Percentiles rank a stretch among this genome's conserved stretches.
These are phyloP conservation scores for Drosophila anomalata DNA, from an alignment of 2,888 invertebrate species.

Conservation along the genomic window DNA sequence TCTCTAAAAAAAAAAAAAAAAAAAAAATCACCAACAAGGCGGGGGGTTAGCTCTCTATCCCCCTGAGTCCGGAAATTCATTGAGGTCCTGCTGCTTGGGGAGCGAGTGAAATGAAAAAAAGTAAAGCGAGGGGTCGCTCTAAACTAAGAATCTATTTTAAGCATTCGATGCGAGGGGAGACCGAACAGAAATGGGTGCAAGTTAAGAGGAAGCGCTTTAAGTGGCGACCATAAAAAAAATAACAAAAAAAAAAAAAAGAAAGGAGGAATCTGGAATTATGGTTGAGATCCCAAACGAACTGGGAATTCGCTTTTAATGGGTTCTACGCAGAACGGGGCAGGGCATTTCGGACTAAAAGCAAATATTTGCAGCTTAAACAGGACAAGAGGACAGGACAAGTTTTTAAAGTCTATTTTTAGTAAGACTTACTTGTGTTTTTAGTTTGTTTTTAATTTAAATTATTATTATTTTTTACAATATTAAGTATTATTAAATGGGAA, in stretches of 20 bases:
- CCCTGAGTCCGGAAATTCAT: conserved; percentile 49
- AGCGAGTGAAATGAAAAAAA: not conserved
- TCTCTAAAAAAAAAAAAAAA: conserved; percentile 6
- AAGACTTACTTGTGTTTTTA: too few species aligned
- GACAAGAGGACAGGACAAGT: not conserved
- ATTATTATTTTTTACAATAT: too few species aligned
- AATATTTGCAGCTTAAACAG: conserved; percentile 13
- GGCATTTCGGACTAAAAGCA: not conserved
- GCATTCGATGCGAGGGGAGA: conserved; percentile 10
- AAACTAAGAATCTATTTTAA: conserved; percentile 36
- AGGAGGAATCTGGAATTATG: conserved; percentile 31
- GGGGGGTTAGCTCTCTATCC: not conserved
- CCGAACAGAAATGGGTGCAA: conserved; percentile 14
- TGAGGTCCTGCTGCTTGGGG: conserved; percentile 29
- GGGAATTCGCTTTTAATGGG: conserved; percentile 19
- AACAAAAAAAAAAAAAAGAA: conserved; percentile 21
- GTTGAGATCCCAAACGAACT: conserved; percentile 23
- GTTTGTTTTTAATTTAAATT: too few species aligned
- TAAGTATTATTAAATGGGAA: too few species aligned
- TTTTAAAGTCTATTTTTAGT: too few species aligned
- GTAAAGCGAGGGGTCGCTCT: not conserved
- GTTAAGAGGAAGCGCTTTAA: conserved; percentile 41
- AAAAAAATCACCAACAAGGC: not conserved
- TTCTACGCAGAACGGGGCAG: conserved; percentile 5
- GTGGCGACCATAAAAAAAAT: conserved; percentile 47